Evolutionary conservation across 2,113 vertebrate genomes (phyloP), one percentile per base, ranked within the genome.

Genomic region (Ceratotherium simum): DNA sequence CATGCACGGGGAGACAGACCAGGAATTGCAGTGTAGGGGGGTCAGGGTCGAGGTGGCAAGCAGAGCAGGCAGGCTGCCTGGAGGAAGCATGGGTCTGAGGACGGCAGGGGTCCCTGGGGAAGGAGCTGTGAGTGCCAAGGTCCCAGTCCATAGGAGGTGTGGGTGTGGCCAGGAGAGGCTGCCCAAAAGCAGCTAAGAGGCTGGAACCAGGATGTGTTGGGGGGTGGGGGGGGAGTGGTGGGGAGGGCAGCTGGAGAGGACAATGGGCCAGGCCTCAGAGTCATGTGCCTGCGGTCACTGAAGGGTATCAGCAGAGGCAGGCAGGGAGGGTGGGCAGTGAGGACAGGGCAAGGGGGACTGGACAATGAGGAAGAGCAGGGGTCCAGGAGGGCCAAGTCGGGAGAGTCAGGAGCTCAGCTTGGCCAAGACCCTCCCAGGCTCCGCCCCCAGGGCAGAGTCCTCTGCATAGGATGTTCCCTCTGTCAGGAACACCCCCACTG

Each of bases 401-500:
- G 48, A 31, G 69, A 67, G 33, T 54, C 16, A n/a, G 64, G 46
- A 65, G 39, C 7, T n/a, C 79, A 36, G 73, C 18, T 29, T 31
- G 5, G 39, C 80, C n/a, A 29, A 46, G 72, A 56, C 13, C 23
- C 4, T 20, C 67, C 11, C 7, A 3, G 23, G 54, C 23, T 29
- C 70, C 21, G 29, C 11, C 39, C 39, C 39, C 3, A 18, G 70
- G 70, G 23, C 67, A 75, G 75, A 72, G 60, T 95, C 78, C 80
- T 73, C 2, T 2, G 10, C 3, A 25, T 18, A 9, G 3, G 13
- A 0, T 33, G 73, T 29, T 13, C 17, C 13, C 20, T 60, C 12
- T 21, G 31, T n/a, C 16, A 3, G 54, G 76, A 54, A 20, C 12
- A 14, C 10, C 25, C 76, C 1, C 9, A 6, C 1, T 3, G n/a